phyloP scores from a whole-genome alignment of 2,797 vertebrate species.

The Okamejei kenojei region DNA sequence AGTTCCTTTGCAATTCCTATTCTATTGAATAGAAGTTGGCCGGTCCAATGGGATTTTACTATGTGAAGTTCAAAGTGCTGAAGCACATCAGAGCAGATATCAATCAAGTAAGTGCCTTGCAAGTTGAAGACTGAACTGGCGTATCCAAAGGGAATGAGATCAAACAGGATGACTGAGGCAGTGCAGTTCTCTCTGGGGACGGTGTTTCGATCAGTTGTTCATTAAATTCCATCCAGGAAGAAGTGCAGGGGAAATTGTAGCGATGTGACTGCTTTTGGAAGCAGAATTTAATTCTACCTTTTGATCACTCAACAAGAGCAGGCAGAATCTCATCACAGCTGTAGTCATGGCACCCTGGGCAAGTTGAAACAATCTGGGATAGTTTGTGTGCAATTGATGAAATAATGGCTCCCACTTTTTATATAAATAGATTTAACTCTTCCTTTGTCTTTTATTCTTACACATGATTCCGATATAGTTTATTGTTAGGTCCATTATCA shows the following conservation, averaged over 20 bases:
- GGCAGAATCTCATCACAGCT: slow-evolving; percentile 41
- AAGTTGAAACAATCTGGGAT: slow-evolving; percentile 28
- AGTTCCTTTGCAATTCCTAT: slow-evolving; percentile 43
- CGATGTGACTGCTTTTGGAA: slow-evolving; percentile 48
- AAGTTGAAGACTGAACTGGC: slow-evolving; percentile 56
- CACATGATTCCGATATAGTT: neutral
- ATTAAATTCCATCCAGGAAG: slow-evolving; percentile 65
- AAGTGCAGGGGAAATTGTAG: slow-evolving; percentile 45
- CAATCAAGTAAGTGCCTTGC: slow-evolving; percentile 70
- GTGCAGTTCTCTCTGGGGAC: slow-evolving; percentile 63
- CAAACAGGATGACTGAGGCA: slow-evolving; percentile 71
- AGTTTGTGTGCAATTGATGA: slow-evolving; percentile 19
- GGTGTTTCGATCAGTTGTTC: slow-evolving; percentile 63
- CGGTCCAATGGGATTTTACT: slow-evolving; percentile 80
- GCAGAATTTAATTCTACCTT: slow-evolving; percentile 46
- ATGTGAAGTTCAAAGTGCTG: slow-evolving; percentile 87
- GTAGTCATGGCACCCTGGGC: slow-evolving; percentile 32
- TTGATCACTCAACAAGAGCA: slow-evolving; percentile 48
- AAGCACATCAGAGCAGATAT: slow-evolving; percentile 80
- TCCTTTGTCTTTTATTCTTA: neutral
- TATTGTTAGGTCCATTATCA: neutral
- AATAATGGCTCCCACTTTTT: slow-evolving; percentile 18
- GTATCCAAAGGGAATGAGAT: slow-evolving; percentile 62
- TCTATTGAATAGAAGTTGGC: slow-evolving; percentile 87
- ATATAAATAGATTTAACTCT: neutral